Evolutionary conservation across 1,140 invertebrate genomes (phyloP), one percentile per base, ranked within the genome.

Genomic region (Brachionus koreanus): DNA sequence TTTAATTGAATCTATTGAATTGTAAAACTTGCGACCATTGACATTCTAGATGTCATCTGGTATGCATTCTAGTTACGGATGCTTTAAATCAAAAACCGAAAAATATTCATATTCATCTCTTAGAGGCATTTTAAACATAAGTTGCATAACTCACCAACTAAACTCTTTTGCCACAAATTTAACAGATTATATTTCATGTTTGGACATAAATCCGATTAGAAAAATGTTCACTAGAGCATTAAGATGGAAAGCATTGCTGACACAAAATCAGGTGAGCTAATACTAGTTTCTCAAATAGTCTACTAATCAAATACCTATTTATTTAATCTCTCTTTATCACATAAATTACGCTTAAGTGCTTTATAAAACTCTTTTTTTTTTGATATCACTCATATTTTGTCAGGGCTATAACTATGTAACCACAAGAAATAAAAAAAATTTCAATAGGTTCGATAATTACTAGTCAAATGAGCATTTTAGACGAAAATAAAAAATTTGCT

Each of bases 1-100:
- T 74, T 74, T 74, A 74, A 74, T 74, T 74, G 69, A 74, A 74
- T 46, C 25, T 39, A 74, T 74, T 74, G 16, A 74, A 74, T 74
- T 74, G 69, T 46, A 46, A 74, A 74, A 35, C 43, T 74, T 74
- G 33, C 25, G 63, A 16, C 65, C 65, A 69, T 69, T 69, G 65
- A 69, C 65, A 69, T n/a, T 69, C 37, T 69, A 39, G 16, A 39
- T 2, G 10, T 69, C 65, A 69, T 69, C 65, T 77, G 74, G 74
- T 61, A 57, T 77, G 67, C 67, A 29, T 69, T 69, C 9, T 6
- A 69, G n/a, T 37, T 35, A 69, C 33, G 33, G 65, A 35, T 76
- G 49, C 42, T 76, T 6, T 3, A 76, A 52, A 77, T n/a, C 23
- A 49, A 33, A 43, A 77, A 2, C 43, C 74, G 67, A 29, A 69